Conservation (phyloP, 37 sponge, comb jelly and placozoan genomes). For the Corticium candelabrum region DNA sequence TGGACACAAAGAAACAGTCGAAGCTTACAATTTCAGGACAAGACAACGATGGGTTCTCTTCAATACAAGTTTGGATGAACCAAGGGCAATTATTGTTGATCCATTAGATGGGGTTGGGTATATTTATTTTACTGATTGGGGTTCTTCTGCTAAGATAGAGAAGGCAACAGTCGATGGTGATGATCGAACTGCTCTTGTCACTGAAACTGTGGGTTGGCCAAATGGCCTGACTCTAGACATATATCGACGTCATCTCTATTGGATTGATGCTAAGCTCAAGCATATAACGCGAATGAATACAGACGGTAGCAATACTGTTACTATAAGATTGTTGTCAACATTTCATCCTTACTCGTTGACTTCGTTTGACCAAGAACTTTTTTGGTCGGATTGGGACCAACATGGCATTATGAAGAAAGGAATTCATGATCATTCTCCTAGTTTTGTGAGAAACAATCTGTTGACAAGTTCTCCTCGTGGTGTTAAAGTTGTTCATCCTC, state of each 20-base stretch:
- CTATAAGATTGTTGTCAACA: too few species aligned
- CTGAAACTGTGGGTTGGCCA: slow-evolving; percentile 2
- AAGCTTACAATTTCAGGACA: not conserved
- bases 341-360: too few species aligned
- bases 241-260: not conserved
- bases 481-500: too few species aligned
- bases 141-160: not conserved
- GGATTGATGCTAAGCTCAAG: slow-evolving; percentile 9
- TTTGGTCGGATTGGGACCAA: too few species aligned
- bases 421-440: too few species aligned
- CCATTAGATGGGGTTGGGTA: not conserved
- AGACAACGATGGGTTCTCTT: not conserved
- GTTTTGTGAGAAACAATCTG: too few species aligned
- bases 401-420: too few species aligned
- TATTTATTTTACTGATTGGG: slow-evolving; percentile 21
- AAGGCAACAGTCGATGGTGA: not conserved
- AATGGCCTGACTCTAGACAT: slow-evolving; percentile 21
- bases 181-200: not conserved
- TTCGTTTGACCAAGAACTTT: too few species aligned
- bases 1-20: slow-evolving; percentile 9
- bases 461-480: too few species aligned
- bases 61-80: not conserved
- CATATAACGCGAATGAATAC: not conserved
- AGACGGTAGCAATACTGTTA: not conserved
- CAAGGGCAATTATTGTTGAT: not conserved